Base-by-base conservation (phyloP, 2,113 vertebrate species). In the Bufo bufo region DNA sequence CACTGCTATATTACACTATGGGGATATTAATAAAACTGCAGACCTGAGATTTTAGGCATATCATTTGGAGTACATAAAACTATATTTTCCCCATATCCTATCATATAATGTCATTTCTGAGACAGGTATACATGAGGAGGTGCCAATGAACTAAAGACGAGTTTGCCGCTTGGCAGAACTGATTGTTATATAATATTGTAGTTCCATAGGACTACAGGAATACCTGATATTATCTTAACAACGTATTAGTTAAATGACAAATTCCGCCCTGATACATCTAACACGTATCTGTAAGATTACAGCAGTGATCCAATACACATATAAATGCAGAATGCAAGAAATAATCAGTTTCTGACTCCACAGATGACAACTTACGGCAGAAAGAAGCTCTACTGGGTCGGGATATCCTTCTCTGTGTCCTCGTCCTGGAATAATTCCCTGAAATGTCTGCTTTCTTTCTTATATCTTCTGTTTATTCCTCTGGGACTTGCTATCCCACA, bases 401-500 rank as follows among this genome's bases (percentile, higher is more conserved):
- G 0, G 10, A 82, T 87, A 90, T 89, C 86, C 81, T 89, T 63
- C 50, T 85, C 82, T 0, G 84, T 89, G 79, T 89, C 59, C 87
- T 90, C 10, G 66, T 82, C 6, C 84, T 86, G 3, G 3, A 66
- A 63, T 87, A 89, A 91, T 65, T 23, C 82, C 90, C 90, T 72
- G 82, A 90, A 92, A 90, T 89, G 90, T 92, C 93, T 91, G 91
- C 74, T 90, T 91, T 91, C 90, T 89, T 89, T 90, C 92, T 92
- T 92, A 19, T 89, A 90, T 90, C 92, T 91, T 92, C 92, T 82
- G 0, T 90, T 90, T 90, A 91, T 91, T 91, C 93, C 90, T 75
- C 92, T 91, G 92, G 93, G 91, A 95, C 89, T 81, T 85, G 90
- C 92, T 89, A 94, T 91, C 91, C 89, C 91, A 92, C 92, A 91